Conservation (phyloP, 2,113 vertebrate genomes). For the Chascanopsetta lugubris region DNA sequence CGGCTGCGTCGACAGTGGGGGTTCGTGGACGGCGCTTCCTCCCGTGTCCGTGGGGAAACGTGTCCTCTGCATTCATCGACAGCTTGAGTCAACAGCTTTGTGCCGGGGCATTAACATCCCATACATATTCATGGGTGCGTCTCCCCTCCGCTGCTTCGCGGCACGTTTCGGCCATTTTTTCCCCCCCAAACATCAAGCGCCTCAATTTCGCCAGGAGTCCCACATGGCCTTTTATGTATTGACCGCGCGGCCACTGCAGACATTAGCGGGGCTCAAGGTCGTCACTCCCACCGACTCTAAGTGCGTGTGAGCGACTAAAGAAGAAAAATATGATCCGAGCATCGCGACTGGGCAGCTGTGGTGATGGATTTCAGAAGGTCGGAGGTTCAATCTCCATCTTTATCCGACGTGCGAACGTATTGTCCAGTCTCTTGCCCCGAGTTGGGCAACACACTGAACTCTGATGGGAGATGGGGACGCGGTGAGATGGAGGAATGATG, state of each 20-base stretch:
- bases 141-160: constrained; percentile 52
- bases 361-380: too few relatives aligned
- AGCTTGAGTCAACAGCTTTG: constrained; percentile 65
- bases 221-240: constrained; percentile 64
- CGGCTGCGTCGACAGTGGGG: constrained; percentile 41
- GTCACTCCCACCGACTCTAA: constrained; percentile 30
- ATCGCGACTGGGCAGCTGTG: too few relatives aligned
- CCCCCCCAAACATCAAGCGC: constrained; percentile 59
- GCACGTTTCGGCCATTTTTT: constrained; percentile 60
- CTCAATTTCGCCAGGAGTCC: constrained; percentile 51
- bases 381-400: too few relatives aligned
- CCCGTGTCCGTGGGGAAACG: constrained; percentile 45
- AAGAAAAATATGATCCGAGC: constrained; percentile 7
- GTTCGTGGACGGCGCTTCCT: constrained; percentile 55
- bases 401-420: too few relatives aligned
- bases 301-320: constrained; percentile 19
- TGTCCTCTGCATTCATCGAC: constrained; percentile 71
- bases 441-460: too few relatives aligned
- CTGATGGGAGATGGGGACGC: too few relatives aligned
- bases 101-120: constrained; percentile 68
- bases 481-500: too few relatives aligned
- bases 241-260: constrained; percentile 38
- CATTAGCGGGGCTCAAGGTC: constrained; percentile 79
- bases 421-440: too few relatives aligned
- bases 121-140: constrained; percentile 75